Evolutionary conservation across 2,797 vertebrate genomes (phyloP).

Genomic region (Pelobates cultripes): DNA sequence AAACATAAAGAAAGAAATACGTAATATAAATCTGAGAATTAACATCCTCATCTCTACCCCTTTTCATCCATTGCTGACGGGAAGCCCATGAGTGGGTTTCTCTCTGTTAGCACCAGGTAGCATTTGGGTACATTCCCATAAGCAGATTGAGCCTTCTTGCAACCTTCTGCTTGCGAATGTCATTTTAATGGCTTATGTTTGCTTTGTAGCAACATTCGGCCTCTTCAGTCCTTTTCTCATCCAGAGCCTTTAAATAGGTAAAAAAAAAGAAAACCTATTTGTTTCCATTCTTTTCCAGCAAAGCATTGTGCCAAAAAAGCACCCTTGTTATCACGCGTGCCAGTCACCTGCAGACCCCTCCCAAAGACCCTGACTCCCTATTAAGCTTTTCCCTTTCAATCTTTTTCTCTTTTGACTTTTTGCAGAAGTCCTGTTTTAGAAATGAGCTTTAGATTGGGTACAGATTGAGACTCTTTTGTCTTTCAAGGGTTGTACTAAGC

Average conservation of each 20-base stretch:
- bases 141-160: conserved; percentile 58
- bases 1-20: background rate
- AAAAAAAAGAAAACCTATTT: conserved; percentile 74
- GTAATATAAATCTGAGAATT: background rate
- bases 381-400: conserved; percentile 65
- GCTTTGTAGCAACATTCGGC: conserved; percentile 56
- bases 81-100: background rate
- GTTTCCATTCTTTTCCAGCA: conserved; percentile 72
- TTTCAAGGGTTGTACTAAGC: conserved; percentile 81
- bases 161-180: conserved; percentile 51
- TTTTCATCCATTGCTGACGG: background rate
- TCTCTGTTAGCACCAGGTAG: conserved; percentile 52
- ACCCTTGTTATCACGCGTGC: conserved; percentile 79
- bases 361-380: conserved; percentile 60
- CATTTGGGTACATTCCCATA: conserved; percentile 82
- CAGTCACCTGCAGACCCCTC: conserved; percentile 77
- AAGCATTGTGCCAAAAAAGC: conserved; percentile 78
- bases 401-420: conserved; percentile 79
- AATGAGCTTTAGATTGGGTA: conserved; percentile 82
- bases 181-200: conserved; percentile 61
- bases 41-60: background rate
- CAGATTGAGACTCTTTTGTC: conserved; percentile 81
- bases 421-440: conserved; percentile 66
- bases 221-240: conserved; percentile 62
- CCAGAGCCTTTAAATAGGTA: conserved; percentile 71